phyloP scores from a whole-genome alignment of 2,888 invertebrate species.

The Dynastes hyllus region DNA sequence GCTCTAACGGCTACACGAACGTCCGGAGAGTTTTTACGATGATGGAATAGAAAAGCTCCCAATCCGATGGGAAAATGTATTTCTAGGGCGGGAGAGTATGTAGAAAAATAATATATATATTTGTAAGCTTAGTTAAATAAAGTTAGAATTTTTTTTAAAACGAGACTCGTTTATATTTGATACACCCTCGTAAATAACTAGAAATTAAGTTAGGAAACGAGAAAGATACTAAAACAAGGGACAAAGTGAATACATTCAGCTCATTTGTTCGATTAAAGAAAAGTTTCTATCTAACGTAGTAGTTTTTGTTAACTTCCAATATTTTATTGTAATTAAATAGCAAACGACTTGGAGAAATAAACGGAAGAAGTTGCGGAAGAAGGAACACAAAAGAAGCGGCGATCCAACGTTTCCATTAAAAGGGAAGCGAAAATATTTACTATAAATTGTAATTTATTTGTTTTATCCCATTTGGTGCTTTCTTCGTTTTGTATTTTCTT shows the following conservation, averaged over 20 bases:
- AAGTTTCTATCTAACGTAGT: background rate
- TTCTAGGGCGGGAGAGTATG: no score
- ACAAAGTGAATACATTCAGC: constrained; percentile 13
- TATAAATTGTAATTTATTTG: constrained; percentile 39
- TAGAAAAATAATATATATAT: no score
- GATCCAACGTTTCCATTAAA: constrained; percentile 8
- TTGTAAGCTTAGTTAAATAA: no score
- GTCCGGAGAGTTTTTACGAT: no score
- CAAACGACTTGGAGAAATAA: background rate
- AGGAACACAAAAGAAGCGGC: background rate
- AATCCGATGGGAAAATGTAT: no score
- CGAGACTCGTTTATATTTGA: no score
- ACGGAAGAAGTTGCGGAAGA: background rate
- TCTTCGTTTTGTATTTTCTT: constrained; percentile 20
- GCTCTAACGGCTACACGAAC: no score
- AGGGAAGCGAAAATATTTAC: constrained; percentile 24
- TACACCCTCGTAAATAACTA: no score
- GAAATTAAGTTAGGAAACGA: background rate
- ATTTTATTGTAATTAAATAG: constrained; percentile 34
- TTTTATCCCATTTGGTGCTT: background rate
- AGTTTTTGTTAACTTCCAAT: constrained; percentile 36
- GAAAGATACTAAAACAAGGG: background rate
- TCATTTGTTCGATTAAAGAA: constrained; percentile 11
- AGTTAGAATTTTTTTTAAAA: no score
- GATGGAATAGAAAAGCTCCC: no score